Evolutionary conservation across 2,888 invertebrate genomes (phyloP).

Genomic region (Copidosoma aretas): DNA sequence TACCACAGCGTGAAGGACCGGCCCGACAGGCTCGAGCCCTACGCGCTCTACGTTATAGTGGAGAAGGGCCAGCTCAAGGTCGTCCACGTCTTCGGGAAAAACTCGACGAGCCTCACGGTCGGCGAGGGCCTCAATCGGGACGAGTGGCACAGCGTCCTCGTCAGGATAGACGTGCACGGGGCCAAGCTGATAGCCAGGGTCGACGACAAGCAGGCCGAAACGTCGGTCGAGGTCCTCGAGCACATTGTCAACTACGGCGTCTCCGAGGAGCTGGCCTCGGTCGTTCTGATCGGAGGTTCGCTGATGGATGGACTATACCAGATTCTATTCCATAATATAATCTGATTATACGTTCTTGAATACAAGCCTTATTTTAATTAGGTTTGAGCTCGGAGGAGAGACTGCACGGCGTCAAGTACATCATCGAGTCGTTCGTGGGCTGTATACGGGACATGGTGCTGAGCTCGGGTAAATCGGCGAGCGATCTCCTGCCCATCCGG

Average conservation of each 20-base stretch:
- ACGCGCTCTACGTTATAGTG: slow-evolving; percentile 89
- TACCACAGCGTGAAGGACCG: slow-evolving; percentile 89
- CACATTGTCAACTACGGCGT: slow-evolving; percentile 87
- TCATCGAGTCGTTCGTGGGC: slow-evolving; percentile 91
- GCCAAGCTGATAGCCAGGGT: slow-evolving; percentile 84
- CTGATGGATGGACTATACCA: no score
- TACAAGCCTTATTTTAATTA: slow-evolving; percentile 33
- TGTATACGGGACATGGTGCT: slow-evolving; percentile 88
- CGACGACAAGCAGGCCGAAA: slow-evolving; percentile 83
- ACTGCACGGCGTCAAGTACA: slow-evolving; percentile 88
- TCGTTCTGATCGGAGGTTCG: slow-evolving; percentile 86
- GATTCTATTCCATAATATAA: no score
- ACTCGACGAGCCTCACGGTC: slow-evolving; percentile 83
- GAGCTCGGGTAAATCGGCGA: slow-evolving; percentile 85
- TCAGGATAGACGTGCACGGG: slow-evolving; percentile 85
- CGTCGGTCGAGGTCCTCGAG: slow-evolving; percentile 81
- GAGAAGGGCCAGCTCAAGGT: slow-evolving; percentile 92
- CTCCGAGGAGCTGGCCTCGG: slow-evolving; percentile 83
- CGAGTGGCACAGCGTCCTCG: slow-evolving; percentile 88
- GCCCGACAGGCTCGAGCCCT: slow-evolving; percentile 83
- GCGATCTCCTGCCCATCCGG: slow-evolving; percentile 80
- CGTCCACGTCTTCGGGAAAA: slow-evolving; percentile 89
- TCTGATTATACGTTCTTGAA: no score
- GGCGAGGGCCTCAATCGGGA: slow-evolving; percentile 88
- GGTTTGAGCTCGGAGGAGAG: slow-evolving; percentile 84